Conservation (phyloP, 2,888 invertebrate genomes). For the Drosophila anomelani region DNA sequence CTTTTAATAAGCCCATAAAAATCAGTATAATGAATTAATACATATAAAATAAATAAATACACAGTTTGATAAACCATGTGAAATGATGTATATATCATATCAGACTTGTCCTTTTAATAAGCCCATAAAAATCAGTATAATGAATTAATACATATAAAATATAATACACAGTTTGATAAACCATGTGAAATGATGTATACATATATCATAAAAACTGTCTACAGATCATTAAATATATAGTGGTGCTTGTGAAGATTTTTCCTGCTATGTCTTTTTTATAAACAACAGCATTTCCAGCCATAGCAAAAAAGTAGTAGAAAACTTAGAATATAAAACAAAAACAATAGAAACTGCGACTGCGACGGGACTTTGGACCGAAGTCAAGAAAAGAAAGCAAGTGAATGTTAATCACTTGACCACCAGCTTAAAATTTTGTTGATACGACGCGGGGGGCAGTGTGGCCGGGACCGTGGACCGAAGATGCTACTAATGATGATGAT, state of each 20-base stretch:
- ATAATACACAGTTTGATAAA: too few species aligned
- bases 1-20: too few species aligned
- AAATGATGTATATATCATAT: too few species aligned
- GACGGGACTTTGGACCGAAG: constrained; percentile 8
- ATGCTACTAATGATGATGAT: neutral
- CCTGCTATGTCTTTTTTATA: neutral
- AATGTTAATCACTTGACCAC: constrained; percentile 82
- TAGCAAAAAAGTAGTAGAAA: constrained; percentile 15
- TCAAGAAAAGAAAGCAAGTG: constrained; percentile 15
- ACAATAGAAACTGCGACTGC: neutral
- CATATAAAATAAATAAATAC: too few species aligned
- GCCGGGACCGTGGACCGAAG: constrained; percentile 70
- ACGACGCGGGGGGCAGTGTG: constrained; percentile 70
- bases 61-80: too few species aligned
- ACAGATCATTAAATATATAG: neutral
- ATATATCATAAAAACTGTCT: neutral
- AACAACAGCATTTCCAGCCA: constrained; percentile 8
- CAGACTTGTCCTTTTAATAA: too few species aligned
- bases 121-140: too few species aligned
- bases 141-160: too few species aligned
- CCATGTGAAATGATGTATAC: too few species aligned
- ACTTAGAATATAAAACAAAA: neutral
- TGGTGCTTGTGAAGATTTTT: neutral
- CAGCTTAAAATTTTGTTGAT: constrained; percentile 83
- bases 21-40: too few species aligned